These are phyloP conservation scores for Enteromius unitaeniatus DNA, from an alignment of 2,797 vertebrate species.

Conservation along the genomic window DNA sequence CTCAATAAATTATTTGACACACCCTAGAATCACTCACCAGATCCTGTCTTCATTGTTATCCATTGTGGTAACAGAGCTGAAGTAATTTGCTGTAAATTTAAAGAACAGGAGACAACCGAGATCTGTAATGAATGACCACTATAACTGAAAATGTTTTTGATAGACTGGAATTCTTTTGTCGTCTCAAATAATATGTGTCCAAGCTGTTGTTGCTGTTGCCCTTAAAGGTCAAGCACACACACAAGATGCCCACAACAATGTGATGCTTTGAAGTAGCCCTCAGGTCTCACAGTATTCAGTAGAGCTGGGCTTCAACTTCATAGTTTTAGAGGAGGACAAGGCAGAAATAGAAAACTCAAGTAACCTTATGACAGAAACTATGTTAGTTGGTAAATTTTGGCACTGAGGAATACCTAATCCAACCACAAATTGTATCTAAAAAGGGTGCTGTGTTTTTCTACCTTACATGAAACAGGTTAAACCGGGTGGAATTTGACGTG, in stretches of 20 bases:
- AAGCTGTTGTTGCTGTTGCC: conserved; percentile 4
- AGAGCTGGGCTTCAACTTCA: conserved; percentile 26
- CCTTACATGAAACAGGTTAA: conserved; percentile 79
- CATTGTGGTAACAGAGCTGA: neutral
- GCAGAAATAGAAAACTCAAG: conserved; percentile 28
- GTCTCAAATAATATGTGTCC: neutral
- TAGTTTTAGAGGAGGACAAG: conserved; percentile 20
- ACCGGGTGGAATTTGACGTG: conserved; percentile 92
- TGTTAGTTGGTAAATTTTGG: neutral
- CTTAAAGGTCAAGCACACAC: conserved; percentile 26
- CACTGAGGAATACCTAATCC: neutral
- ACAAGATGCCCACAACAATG: conserved; percentile 13
- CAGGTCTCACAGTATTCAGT: conserved; percentile 46
- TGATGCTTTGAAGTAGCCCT: conserved; percentile 53
- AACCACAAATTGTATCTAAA: neutral
- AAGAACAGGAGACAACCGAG: neutral
- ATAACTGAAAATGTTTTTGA: neutral
- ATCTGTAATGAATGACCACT: neutral
- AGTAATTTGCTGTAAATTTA: neutral
- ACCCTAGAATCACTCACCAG: neutral
- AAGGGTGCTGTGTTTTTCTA: neutral
- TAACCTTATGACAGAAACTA: conserved; percentile 8
- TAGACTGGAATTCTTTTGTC: neutral
- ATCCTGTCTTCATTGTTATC: neutral
- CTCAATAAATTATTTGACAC: neutral